Evolutionary conservation across 2,797 vertebrate genomes (phyloP), one percentile per base, ranked within the genome.

Genomic region (Oryzias dopingdopingensis): DNA sequence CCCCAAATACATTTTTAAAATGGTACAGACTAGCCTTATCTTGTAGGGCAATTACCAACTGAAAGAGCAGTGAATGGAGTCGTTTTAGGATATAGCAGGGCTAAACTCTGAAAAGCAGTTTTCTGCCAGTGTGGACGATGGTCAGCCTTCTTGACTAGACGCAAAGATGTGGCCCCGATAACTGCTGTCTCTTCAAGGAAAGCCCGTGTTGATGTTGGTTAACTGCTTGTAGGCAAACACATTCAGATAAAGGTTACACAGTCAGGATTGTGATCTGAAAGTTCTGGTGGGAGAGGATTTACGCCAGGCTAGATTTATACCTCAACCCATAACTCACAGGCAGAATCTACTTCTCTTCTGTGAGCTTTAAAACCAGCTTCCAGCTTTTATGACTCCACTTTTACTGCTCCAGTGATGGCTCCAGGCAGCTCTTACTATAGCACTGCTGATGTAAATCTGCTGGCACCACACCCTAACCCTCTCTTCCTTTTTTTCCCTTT

Each of bases 221-320:
- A 62, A 14, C 59, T 58, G 72, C 71, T 73, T 41, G 67, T 59
- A 67, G 79, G 62, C 16, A 74, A 66, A 79, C 81, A 74, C 74
- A 65, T 70, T 82, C 76, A 80, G 76, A 86, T 82, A 76, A 80
- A 77, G 49, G 60, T 74, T 73, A 72, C 79, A 70, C 58, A 72
- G 75, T 44, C 45, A 16, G 59, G 65, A 40, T 65, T 65, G 56
- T 54, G 14, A 40, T 56, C 24, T 23, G 42, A 64, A 37, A 59
- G 14, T 40, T 52, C 62, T 7, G 49, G 52, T 26, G 6, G 45
- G 53, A 37, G 1, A 17, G 18, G 43, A 20, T 0, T 5, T 5
- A 18, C 50, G 64, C 59, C 59, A 72, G 59, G 58, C 55, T 8
- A 8, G 52, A 67, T 71, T 72, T 47, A 49, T 23, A 32, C 37